Evolutionary conservation across 92 coral and sea anemone genomes (phyloP).

Genomic region (Epizoanthus illoricatus): DNA sequence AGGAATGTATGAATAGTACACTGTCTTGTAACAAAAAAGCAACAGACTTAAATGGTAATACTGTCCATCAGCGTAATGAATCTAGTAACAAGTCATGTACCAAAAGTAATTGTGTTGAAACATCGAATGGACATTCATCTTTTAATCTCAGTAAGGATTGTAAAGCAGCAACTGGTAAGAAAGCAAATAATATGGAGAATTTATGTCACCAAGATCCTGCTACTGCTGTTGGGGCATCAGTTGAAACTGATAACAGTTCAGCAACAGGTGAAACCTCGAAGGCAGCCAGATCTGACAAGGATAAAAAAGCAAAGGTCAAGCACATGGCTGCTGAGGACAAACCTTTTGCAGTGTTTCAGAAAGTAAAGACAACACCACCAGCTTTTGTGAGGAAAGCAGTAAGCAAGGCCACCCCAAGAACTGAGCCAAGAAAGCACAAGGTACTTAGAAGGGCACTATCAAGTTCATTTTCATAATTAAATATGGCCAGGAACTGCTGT

Average conservation of each 20-base stretch:
- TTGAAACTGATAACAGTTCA: neutral
- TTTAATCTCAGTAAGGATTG: neutral
- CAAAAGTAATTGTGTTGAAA: neutral
- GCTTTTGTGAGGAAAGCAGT: conserved; percentile 65
- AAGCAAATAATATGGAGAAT: neutral
- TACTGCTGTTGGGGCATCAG: neutral
- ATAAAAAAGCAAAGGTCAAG: conserved; percentile 14
- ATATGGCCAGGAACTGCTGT: too few relatives aligned
- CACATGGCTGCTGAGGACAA: neutral
- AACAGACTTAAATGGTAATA: neutral
- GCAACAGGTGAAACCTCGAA: neutral
- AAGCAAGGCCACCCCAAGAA: conserved; percentile 54
- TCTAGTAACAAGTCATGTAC: neutral
- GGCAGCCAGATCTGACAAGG: neutral
- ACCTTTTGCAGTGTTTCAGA: conserved; percentile 59
- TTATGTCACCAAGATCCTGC: neutral
- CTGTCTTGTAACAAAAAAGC: neutral
- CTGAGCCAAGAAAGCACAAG: conserved; percentile 26
- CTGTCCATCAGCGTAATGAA: neutral
- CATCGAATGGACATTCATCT: neutral
- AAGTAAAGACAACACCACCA: conserved; percentile 58
- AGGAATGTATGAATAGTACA: neutral
- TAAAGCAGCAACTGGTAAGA: neutral
- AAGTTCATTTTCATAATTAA: too few relatives aligned
- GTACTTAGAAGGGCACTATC: neutral